phyloP scores from a whole-genome alignment of 2,113 vertebrate genomes.

The Cathartes aura region DNA sequence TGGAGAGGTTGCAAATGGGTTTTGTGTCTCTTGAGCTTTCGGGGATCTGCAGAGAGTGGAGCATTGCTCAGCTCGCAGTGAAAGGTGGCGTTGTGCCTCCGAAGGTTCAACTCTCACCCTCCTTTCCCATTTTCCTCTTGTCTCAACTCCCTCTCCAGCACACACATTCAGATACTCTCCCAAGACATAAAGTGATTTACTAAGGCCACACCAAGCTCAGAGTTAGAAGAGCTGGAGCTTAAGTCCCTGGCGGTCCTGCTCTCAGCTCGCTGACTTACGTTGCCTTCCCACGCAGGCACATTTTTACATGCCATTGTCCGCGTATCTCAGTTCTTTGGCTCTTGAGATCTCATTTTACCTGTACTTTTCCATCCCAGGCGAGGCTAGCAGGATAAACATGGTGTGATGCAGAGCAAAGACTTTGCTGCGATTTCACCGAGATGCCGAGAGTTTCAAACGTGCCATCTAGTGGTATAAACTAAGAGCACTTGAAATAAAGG shows the following conservation, averaged over 20 bases:
- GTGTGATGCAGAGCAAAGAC: background rate
- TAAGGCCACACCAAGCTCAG: background rate
- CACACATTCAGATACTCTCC: background rate
- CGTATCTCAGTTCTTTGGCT: background rate
- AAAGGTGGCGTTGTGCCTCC: fast-evolving
- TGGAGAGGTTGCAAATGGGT: background rate
- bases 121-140: background rate
- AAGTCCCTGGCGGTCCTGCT: background rate
- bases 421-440: background rate
- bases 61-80: fast-evolving
- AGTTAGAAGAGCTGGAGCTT: background rate
- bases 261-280: fast-evolving
- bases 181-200: background rate
- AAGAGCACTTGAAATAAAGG: background rate
- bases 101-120: fast-evolving
- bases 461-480: constrained; percentile 43
- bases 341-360: background rate
- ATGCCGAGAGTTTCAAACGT: constrained; percentile 12
- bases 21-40: background rate
- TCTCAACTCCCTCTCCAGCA: background rate
- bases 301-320: background rate
- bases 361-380: constrained; percentile 37
- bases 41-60: fast-evolving
- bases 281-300: fast-evolving
- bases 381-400: background rate